These are phyloP conservation scores for Pavo muticus DNA, from an alignment of 2,113 vertebrate genomes.

Conservation along the genomic window DNA sequence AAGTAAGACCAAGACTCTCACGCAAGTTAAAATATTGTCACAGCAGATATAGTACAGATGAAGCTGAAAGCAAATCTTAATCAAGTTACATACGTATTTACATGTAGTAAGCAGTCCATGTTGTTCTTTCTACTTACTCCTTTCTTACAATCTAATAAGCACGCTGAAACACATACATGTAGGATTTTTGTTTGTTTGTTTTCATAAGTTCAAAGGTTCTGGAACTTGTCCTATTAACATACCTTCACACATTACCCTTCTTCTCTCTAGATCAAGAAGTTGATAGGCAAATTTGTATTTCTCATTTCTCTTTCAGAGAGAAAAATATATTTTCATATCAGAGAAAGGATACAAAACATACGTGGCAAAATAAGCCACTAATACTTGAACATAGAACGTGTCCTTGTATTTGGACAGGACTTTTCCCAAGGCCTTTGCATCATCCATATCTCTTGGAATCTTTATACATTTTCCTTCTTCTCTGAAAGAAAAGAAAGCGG, in stretches of 20 bases:
- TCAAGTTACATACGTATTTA: too few relatives aligned
- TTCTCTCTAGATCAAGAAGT: not conserved
- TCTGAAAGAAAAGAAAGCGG: slow-evolving; percentile 68
- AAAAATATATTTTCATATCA: not conserved
- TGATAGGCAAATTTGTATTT: not conserved
- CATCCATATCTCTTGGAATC: slow-evolving; percentile 98
- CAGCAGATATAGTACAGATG: not conserved
- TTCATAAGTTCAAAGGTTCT: not conserved
- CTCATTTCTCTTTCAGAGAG: not conserved
- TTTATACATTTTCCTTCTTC: slow-evolving; percentile 94
- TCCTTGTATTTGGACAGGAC: slow-evolving; percentile 99
- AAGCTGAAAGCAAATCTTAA: not conserved
- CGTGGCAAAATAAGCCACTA: slow-evolving; percentile 97
- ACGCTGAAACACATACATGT: not conserved
- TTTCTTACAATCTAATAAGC: not conserved
- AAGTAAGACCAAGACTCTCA: not conserved
- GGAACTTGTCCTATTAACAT: not conserved
- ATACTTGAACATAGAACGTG: slow-evolving; percentile 96
- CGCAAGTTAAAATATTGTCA: not conserved
- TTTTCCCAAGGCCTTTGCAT: slow-evolving; percentile 97
- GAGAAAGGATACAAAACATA: slow-evolving; percentile 98
- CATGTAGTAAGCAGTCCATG: too few relatives aligned
- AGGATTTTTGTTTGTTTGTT: not conserved
- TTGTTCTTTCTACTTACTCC: not conserved
- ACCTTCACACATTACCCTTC: not conserved